Evolutionary conservation across 2,113 vertebrate genomes (phyloP), one percentile per base, ranked within the genome.

Genomic region (Tringa solitaria): DNA sequence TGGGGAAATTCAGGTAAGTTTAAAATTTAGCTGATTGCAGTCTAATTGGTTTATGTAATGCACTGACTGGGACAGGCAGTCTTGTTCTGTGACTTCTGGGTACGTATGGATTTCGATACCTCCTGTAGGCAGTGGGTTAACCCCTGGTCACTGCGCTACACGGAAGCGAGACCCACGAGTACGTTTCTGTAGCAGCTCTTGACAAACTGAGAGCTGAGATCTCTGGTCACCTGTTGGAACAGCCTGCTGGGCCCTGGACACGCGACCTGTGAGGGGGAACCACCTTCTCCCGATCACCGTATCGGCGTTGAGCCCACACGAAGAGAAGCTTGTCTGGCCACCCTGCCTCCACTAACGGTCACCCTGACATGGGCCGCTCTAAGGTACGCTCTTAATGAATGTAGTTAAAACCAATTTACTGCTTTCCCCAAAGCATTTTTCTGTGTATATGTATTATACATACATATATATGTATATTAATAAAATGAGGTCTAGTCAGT

Each of bases 221-320:
- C 39, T 73, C 57, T 35, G 26, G 7, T 65, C 10, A 9, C 0
- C 0, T 35, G 50, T 14, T 1, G 6, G 43, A 32, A 18, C 65
- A 37, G n/a, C 1, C 13, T 70, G 33, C 43, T 3, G 18, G 28
- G 57, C 9, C 26, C 37, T 43, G 35, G 39, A 12, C 6, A 1
- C 0, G 3, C 0, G 2, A 19, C 39, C 8, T 24, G 1, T 1
- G 8, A 51, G n/a, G 48, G 22, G 60, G 46, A 46, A 21, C 24
- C 6, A 0, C 24, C 67, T 70, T 11, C 15, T 73, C 41, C 33
- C 21, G 20, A 19, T 22, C n/a, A 13, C 7, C 13, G 1, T 17
- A 26, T 5, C 59, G 9, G 32, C 10, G 6, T 4, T 30, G 53
- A 30, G 20, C 33, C 28, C 20, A 45, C 20, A 9, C 11, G 28